phyloP scores from a whole-genome alignment of 2,888 invertebrate genomes.

The Lordiphosa fenestrarum region DNA sequence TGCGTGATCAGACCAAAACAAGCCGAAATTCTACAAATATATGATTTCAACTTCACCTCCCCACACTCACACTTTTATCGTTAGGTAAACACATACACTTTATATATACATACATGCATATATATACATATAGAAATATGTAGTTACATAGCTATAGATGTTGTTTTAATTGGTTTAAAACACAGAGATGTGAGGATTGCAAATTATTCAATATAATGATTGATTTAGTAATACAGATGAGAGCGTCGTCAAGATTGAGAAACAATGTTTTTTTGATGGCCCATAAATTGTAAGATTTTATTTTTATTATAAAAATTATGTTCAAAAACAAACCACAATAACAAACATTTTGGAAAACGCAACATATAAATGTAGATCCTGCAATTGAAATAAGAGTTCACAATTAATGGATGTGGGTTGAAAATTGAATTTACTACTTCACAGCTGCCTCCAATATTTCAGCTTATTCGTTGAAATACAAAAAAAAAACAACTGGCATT shows the following conservation, averaged over 20 bases:
- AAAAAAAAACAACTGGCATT: too few species aligned
- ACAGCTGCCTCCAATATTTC: too few species aligned
- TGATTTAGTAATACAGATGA: constrained; percentile 48
- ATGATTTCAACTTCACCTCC: background rate
- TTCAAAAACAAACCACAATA: constrained; percentile 13
- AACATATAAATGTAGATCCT: constrained; percentile 63
- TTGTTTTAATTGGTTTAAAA: constrained; percentile 42
- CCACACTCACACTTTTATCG: background rate
- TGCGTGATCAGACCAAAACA: constrained; percentile 27
- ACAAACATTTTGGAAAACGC: constrained; percentile 50
- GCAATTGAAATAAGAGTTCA: too few species aligned
- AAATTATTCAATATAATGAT: constrained; percentile 52
- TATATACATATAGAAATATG: constrained; percentile 24
- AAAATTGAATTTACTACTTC: too few species aligned
- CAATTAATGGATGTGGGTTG: too few species aligned
- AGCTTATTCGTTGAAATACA: too few species aligned
- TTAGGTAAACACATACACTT: constrained; percentile 9
- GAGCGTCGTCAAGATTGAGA: constrained; percentile 14
- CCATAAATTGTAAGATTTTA: constrained; percentile 43
- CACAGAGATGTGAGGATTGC: constrained; percentile 15
- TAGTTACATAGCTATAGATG: constrained; percentile 29
- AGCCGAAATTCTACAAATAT: background rate
- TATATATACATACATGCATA: constrained; percentile 22
- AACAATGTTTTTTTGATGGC: constrained; percentile 54
- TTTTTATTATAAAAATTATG: constrained; percentile 20